Base-by-base conservation (phyloP, 2,113 vertebrate genomes). In the Cepphus grylle region DNA sequence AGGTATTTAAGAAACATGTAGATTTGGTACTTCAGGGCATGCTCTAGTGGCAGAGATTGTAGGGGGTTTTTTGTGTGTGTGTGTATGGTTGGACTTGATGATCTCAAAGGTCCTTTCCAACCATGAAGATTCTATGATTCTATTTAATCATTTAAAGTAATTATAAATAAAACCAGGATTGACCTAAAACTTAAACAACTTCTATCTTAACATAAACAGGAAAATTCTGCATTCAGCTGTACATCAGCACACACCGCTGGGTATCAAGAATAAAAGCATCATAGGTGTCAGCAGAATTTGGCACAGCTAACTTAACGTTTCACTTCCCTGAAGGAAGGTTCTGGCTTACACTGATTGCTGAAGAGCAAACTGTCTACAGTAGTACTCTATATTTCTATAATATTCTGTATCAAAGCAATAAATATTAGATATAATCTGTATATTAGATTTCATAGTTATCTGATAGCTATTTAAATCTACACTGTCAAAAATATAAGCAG, bases 381-480 rank as follows among this genome's bases (percentile, higher is more conserved):
- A 94, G 63, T 78, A 83, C 55, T 94, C 70, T 90, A 49, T 86
- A 82, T 58, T 85, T 96, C 72, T 93, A 88, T 76, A 86, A 74
- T 90, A 94, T 70, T 92, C 90, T 88, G 80, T 91, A 92, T 67
- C 53, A 92, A 95, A 91, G 81, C 85, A 97, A 97, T 97, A 97
- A 97, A 97, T 97, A 97, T 92, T 95, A 97, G 80, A 96, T 96
- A 95, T 83, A 94, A 93, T 97, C 94, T 97, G 69, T 96, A 96
- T 95, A 94, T 95, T 96, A 95, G 70, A 93, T 92, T 97, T 93
- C 5, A 50, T 93, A 94, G 87, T 96, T 80, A 87, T 90, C 89
- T 95, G 74, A 95, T 87, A 97, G 81, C 71, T 88, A 90, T 77
- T 95, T 95, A 96, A 97, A 97, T 95, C 96, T 96, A 93, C 74